These are phyloP conservation scores for Daphoenositta chrysoptera DNA, from an alignment of 2,113 vertebrate genomes.

Conservation along the genomic window DNA sequence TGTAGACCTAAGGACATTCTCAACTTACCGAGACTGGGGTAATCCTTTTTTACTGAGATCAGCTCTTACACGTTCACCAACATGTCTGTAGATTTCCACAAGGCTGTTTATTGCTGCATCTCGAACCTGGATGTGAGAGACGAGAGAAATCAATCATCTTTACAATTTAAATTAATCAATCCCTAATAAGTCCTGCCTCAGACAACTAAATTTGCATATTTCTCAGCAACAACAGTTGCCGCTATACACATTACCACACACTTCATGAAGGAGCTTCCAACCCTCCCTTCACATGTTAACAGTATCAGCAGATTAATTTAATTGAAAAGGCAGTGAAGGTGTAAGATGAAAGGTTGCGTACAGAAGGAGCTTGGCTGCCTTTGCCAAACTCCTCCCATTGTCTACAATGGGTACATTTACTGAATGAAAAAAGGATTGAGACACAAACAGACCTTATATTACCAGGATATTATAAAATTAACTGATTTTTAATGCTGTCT, in stretches of 20 bases:
- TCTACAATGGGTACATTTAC: background rate
- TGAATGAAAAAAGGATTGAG: background rate
- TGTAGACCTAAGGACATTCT: background rate
- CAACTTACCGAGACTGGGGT: slow-evolving; percentile 90
- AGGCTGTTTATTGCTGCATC: slow-evolving; percentile 94
- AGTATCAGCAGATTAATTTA: background rate
- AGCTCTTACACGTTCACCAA: slow-evolving; percentile 94
- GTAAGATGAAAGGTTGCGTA: background rate
- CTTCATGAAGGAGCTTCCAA: background rate
- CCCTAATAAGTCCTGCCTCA: background rate
- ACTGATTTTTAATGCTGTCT: background rate
- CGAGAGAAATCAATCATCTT: background rate
- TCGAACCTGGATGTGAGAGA: slow-evolving; percentile 79
- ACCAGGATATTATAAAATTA: background rate
- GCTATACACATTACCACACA: background rate
- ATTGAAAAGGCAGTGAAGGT: background rate
- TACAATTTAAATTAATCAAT: background rate
- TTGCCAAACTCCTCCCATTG: background rate
- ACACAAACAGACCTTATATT: background rate
- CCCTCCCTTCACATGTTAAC: background rate
- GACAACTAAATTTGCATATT: background rate
- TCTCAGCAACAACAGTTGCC: background rate
- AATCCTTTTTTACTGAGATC: slow-evolving; percentile 98
- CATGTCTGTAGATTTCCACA: slow-evolving; percentile 98
- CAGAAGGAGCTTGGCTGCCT: background rate